phyloP scores from a whole-genome alignment of 2,113 vertebrate genomes.

The Dendropsophus ebraccatus region DNA sequence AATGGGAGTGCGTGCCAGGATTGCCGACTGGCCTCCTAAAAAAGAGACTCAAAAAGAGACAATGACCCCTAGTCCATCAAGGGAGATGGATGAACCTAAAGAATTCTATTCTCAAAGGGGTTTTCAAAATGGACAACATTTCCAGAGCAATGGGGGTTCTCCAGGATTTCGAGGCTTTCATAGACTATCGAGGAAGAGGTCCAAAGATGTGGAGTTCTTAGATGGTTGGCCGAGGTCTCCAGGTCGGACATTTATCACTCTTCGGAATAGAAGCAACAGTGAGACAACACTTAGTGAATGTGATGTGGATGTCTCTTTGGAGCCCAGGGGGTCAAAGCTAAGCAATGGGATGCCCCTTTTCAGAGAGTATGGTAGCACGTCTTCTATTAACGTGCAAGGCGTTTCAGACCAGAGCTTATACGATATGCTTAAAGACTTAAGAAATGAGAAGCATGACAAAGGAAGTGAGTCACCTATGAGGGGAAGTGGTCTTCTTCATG shows the following conservation, averaged over 20 bases:
- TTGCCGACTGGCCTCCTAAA: constrained; percentile 91
- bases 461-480: constrained; percentile 63
- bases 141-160: constrained; percentile 50
- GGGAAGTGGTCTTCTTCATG: constrained; percentile 71
- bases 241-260: constrained; percentile 68
- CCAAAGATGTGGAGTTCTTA: constrained; percentile 85
- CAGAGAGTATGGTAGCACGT: constrained; percentile 93
- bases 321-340: constrained; percentile 48
- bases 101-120: constrained; percentile 68
- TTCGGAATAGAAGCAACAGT: constrained; percentile 89
- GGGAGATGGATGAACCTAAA: constrained; percentile 60
- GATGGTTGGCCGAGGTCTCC: constrained; percentile 71
- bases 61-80: constrained; percentile 58
- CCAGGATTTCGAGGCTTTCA: constrained; percentile 67
- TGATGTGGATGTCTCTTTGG: constrained; percentile 72
- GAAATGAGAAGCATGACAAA: constrained; percentile 76
- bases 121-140: constrained; percentile 66
- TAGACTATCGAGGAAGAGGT: constrained; percentile 72
- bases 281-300: constrained; percentile 92
- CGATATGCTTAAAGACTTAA: constrained; percentile 86
- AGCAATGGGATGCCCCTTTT: constrained; percentile 70
- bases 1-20: constrained; percentile 91
- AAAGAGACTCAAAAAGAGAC: constrained; percentile 79
- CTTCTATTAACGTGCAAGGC: constrained; percentile 89
- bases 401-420: constrained; percentile 89